Evolutionary conservation across 2,797 vertebrate genomes (phyloP).

Genomic region (Tiaroga cobitis): DNA sequence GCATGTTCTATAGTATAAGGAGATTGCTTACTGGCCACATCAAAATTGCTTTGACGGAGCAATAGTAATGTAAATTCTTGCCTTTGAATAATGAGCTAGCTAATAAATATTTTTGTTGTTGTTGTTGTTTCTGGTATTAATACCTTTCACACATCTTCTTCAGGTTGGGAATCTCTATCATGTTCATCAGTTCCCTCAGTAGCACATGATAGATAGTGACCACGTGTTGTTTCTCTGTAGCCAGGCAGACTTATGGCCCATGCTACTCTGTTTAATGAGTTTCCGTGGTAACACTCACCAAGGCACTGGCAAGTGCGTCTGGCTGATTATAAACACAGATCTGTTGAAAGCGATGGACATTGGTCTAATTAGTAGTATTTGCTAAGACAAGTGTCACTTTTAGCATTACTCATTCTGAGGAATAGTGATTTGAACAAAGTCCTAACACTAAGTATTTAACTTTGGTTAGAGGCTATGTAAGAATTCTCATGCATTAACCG

Average conservation of each 20-base stretch:
- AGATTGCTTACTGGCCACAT: neutral
- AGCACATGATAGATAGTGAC: conserved; percentile 20
- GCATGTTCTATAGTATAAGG: neutral
- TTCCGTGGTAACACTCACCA: conserved; percentile 58
- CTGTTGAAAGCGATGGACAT: conserved; percentile 9
- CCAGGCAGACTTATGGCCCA: conserved; percentile 54
- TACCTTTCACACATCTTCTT: neutral
- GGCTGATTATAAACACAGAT: conserved; percentile 46
- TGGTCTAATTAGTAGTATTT: conserved; percentile 16
- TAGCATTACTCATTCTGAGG: neutral
- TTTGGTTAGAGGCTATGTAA: neutral
- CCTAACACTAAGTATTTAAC: neutral
- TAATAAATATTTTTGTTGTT: neutral
- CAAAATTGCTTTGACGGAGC: neutral
- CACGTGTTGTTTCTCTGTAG: conserved; percentile 52
- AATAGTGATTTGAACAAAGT: neutral
- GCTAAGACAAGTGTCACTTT: neutral
- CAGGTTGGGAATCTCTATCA: neutral
- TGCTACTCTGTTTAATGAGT: conserved; percentile 59
- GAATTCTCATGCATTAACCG: neutral
- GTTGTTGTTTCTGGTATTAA: neutral
- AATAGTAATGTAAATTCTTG: neutral
- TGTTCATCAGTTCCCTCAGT: neutral
- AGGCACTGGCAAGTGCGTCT: conserved; percentile 21
- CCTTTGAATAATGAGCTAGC: neutral